phyloP scores from a whole-genome alignment of 2,113 vertebrate species.

The Cynocephalus volans region DNA sequence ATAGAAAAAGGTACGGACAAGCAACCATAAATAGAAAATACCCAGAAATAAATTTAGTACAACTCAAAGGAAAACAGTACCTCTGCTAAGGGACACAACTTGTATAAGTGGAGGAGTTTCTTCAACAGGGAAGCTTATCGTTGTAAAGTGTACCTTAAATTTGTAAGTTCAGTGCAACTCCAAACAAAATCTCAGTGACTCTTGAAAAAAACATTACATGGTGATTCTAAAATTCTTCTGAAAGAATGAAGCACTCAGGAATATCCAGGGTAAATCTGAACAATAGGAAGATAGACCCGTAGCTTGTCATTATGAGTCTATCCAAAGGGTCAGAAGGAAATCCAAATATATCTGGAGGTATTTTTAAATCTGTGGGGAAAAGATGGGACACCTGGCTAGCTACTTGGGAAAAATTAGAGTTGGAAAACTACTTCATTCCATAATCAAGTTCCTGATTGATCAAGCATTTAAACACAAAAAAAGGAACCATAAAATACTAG shows the following conservation, averaged over 20 bases:
- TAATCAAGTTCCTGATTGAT: not conserved
- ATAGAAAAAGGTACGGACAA: not conserved
- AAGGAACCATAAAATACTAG: not conserved
- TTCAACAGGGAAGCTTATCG: slow-evolving; percentile 3
- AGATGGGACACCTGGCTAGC: not conserved
- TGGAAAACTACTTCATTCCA: not conserved
- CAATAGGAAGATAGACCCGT: not conserved
- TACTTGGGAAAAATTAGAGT: not conserved
- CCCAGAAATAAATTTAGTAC: not conserved
- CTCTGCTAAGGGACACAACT: not conserved
- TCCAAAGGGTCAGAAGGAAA: not conserved
- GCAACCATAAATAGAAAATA: not conserved
- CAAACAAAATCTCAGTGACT: not conserved
- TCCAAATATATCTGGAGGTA: not conserved
- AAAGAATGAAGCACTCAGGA: slow-evolving; percentile 28
- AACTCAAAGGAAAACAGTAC: not conserved
- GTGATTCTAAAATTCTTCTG: not conserved
- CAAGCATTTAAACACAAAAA: not conserved
- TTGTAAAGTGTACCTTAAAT: not conserved
- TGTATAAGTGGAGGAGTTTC: not conserved
- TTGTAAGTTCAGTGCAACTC: not conserved
- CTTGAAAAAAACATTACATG: not conserved
- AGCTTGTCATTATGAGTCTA: not conserved
- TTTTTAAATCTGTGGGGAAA: not conserved
- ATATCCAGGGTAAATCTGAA: not conserved